A percentile compares a stretch with the other conserved stretches of the same genome.
Evolutionary conservation across 2,113 vertebrate genomes (phyloP).

Genomic region (Serinus canaria): DNA sequence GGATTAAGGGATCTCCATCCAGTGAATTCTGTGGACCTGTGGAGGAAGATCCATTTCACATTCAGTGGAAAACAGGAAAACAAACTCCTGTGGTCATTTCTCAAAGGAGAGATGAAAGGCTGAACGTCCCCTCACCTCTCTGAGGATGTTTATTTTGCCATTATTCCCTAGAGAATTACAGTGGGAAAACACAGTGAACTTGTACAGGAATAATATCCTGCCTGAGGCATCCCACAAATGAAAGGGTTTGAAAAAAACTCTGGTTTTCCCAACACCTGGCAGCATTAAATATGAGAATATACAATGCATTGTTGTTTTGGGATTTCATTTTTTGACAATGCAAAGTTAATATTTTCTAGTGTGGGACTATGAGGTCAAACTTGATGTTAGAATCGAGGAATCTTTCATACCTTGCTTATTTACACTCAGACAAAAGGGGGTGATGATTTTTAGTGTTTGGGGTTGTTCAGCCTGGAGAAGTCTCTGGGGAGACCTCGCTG

Average conservation of each 20-base stretch:
- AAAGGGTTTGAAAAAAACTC: not conserved
- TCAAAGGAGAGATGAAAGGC: not conserved
- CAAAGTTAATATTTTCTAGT: not conserved
- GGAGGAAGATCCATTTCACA: not conserved
- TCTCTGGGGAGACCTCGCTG: not conserved
- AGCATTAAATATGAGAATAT: not conserved
- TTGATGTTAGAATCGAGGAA: accelerated
- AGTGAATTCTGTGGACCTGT: not conserved
- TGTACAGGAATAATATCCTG: not conserved
- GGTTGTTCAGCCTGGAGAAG: not conserved
- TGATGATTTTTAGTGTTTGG: not conserved
- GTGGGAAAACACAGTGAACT: not conserved
- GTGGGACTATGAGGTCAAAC: not conserved
- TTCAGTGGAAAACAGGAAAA: not conserved
- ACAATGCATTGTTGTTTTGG: not conserved
- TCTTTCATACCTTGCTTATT: not conserved
- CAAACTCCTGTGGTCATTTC: not conserved
- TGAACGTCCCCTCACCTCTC: not conserved
- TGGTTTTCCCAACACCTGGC: not conserved
- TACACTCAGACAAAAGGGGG: not conserved
- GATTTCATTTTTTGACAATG: not conserved
- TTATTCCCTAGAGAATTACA: not conserved
- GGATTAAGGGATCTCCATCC: not conserved
- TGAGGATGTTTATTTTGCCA: not conserved
- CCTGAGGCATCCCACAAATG: accelerated